Base-by-base conservation (phyloP, 2,888 invertebrate genomes). In the Amphipyra berbera region DNA sequence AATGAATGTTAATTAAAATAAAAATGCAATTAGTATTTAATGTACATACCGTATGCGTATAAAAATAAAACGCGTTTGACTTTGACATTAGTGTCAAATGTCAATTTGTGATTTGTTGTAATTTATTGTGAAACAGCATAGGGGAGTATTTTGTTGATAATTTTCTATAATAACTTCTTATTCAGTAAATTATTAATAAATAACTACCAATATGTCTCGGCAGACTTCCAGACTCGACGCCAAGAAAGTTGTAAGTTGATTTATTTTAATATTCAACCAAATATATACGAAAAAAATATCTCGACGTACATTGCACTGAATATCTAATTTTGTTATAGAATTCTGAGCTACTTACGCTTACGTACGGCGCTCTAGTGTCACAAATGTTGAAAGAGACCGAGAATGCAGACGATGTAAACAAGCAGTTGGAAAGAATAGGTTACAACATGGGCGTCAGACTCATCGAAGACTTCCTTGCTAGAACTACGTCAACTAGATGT, bases 381-480 rank as follows among this genome's bases (percentile, higher is more conserved):
- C 99, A 99, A 95, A 97, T 99, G 95, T 93, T 99, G 15, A 98
- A 98, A 90, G 99, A 99, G 89, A 97, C 97, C 82, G 99, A 99
- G 88, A 98, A 98, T 91, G 97, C 98, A 6, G 99, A 99, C 41
- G 99, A 99, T 94, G 99, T 99, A 0, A 99, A 99, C 89, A 98
- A 99, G 85, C 99, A 99, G 85, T 92, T 99, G 64, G 99, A 99
- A 84, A 95, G 98, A 85, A 97, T 98, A 93, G 99, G 99, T 5
- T 99, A 99, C 89, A 99, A 99, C 87, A 99, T 99, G 96, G 99
- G 99, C 10, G 97, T 99, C 55, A 96, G 99, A 46, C 93, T 99
- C 41, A 99, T 99, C 68, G 99, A 99, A 94, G 99, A 99, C 88
- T 99, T 99, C 84, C 95, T 99, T 9, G 99, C 99, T 0, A 96